Conservation (phyloP, 2,888 invertebrate species). For the Temnothorax rugatulus region DNA sequence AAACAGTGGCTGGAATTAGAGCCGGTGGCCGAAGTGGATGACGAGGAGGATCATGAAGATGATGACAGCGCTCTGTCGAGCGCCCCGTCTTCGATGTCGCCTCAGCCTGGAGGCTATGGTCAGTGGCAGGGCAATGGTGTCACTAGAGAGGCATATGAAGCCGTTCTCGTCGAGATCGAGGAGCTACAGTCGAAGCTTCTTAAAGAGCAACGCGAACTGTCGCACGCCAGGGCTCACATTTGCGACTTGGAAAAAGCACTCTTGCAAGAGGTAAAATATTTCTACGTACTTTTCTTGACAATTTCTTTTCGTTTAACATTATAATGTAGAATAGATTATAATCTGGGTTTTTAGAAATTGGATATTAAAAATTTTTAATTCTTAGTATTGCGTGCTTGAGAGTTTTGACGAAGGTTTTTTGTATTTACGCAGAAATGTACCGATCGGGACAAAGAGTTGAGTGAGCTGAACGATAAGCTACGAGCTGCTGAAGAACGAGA, state of each 20-base stretch:
- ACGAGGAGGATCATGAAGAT: conserved; percentile 86
- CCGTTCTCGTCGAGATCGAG: conserved; percentile 82
- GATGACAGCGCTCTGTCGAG: conserved; percentile 91
- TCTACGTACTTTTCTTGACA: neutral
- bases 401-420: neutral
- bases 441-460: conserved; percentile 81
- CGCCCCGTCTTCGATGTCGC: conserved; percentile 90
- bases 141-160: conserved; percentile 84
- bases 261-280: conserved; percentile 82
- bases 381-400: too few species aligned
- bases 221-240: conserved; percentile 87
- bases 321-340: neutral
- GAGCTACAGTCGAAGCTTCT: conserved; percentile 79
- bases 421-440: conserved; percentile 76
- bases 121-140: conserved; percentile 75
- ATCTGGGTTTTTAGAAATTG: neutral
- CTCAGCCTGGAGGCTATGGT: conserved; percentile 87
- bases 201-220: conserved; percentile 86
- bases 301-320: neutral
- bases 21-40: conserved; percentile 83
- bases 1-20: conserved; percentile 83
- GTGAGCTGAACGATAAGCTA: conserved; percentile 85
- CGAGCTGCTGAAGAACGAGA: conserved; percentile 87
- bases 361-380: neutral
- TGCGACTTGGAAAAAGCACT: conserved; percentile 87